Conservation (phyloP, 2,888 invertebrate species). For the Troilus luridus region DNA sequence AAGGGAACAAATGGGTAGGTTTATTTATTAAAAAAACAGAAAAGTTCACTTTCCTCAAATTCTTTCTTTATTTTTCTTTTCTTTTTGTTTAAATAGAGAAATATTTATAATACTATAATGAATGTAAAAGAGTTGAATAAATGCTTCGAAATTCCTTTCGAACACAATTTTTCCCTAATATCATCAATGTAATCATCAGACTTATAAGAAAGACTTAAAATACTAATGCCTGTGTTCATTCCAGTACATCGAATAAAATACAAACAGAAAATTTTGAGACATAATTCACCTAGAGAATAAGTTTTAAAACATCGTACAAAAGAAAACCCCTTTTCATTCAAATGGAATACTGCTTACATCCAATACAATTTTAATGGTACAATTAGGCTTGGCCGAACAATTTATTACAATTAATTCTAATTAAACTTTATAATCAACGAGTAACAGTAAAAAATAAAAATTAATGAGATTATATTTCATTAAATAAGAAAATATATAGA, state of each 20-base stretch:
- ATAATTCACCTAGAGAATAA: not conserved
- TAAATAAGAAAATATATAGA: conserved; percentile 35
- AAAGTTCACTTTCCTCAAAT: not conserved
- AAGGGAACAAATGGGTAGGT: no score
- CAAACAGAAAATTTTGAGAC: not conserved
- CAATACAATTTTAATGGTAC: conserved; percentile 6
- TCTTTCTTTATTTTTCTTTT: conserved; percentile 20
- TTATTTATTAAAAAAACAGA: not conserved
- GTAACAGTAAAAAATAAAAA: conserved; percentile 41
- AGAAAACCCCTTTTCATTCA: no score
- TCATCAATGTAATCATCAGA: conserved; percentile 58
- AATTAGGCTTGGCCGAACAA: conserved; percentile 32
- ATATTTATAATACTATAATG: conserved; percentile 45
- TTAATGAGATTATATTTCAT: conserved; percentile 44
- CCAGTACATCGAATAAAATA: not conserved
- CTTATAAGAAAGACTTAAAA: conserved; percentile 59
- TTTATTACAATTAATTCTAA: conserved; percentile 2
- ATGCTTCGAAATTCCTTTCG: conserved; percentile 31
- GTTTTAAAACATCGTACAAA: conserved; percentile 1
- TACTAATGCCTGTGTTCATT: not conserved
- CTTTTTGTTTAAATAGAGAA: conserved; percentile 32
- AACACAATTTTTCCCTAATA: conserved; percentile 47
- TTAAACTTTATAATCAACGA: conserved; percentile 13
- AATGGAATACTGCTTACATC: not conserved
- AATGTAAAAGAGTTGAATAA: conserved; percentile 46